Percentiles rank a stretch among this genome's conserved stretches.
phyloP scores from a whole-genome alignment of 2,797 vertebrate genomes.

The Octomys mimax region DNA sequence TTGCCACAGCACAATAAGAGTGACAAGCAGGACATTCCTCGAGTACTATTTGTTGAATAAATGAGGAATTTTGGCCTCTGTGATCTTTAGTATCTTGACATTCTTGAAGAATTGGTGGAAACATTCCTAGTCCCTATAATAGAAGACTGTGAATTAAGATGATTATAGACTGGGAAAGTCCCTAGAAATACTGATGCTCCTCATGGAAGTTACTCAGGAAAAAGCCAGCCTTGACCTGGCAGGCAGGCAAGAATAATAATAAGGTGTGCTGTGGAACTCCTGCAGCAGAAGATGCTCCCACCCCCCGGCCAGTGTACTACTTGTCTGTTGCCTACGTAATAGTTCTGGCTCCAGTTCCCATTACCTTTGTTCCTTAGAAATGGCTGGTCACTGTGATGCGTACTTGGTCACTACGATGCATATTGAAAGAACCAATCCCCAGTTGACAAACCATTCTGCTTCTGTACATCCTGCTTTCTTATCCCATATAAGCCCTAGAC shows the following conservation, averaged over 20 bases:
- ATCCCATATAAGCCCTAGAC: not conserved
- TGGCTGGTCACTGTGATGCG: not conserved
- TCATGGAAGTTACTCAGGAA: not conserved
- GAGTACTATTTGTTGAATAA: conserved; percentile 36
- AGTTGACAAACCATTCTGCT: not conserved
- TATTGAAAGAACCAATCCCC: not conserved
- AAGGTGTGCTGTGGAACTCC: not conserved
- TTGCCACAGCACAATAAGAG: conserved; percentile 28
- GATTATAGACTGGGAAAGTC: not conserved
- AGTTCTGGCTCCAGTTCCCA: not conserved
- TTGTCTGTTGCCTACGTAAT: not conserved
- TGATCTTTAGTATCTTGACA: not conserved
- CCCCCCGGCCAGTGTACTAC: not conserved
- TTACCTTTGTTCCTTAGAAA: not conserved
- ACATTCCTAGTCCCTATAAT: not conserved
- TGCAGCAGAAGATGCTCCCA: not conserved
- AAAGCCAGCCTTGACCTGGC: not conserved
- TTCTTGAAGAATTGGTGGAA: not conserved
- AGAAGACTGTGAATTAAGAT: conserved; percentile 14
- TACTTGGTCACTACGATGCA: not conserved
- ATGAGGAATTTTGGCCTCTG: not conserved
- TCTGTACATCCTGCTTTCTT: not conserved
- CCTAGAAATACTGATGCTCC: not conserved
- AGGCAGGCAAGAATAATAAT: not conserved
- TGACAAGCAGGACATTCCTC: not conserved